A percentile compares a stretch with the other conserved stretches of the same genome.
Evolutionary conservation across 2,113 vertebrate genomes (phyloP).

Genomic region (Trogon surrucura): DNA sequence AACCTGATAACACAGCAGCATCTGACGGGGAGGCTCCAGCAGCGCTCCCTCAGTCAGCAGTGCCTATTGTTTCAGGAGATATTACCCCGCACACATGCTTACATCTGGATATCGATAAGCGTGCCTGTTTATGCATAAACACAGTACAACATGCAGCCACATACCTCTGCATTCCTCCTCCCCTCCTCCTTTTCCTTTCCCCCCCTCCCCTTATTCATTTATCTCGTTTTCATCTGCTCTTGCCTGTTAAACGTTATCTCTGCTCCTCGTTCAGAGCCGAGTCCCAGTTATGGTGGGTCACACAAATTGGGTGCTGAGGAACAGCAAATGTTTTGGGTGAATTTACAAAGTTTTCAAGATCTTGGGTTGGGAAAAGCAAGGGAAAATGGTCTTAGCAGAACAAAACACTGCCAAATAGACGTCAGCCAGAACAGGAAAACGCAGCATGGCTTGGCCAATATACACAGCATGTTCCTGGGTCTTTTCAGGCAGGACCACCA

Average conservation of each 20-base stretch:
- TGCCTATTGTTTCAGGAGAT: constrained; percentile 40
- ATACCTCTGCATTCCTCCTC: constrained; percentile 40
- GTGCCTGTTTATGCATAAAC: constrained; percentile 47
- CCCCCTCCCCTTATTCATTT: not conserved
- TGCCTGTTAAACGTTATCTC: constrained; percentile 14
- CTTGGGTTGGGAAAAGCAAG: not conserved
- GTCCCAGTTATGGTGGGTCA: not conserved
- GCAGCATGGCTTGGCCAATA: not conserved
- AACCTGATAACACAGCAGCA: constrained; percentile 48
- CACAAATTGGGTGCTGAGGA: not conserved
- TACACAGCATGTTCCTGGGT: not conserved
- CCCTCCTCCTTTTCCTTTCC: not conserved
- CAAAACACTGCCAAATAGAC: not conserved
- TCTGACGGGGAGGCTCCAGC: constrained; percentile 31
- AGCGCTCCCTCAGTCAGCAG: not conserved
- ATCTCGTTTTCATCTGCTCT: constrained; percentile 30
- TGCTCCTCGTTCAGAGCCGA: not conserved
- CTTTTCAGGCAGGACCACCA: not conserved
- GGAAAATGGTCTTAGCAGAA: not conserved
- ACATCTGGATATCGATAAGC: constrained; percentile 53
- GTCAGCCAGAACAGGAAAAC: not conserved
- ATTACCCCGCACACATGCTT: not conserved
- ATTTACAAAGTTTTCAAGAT: not conserved
- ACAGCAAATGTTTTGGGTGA: not conserved
- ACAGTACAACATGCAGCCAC: constrained; percentile 25